phyloP scores from a whole-genome alignment of 2,888 invertebrate genomes.

The Blastobasis lacticolella region DNA sequence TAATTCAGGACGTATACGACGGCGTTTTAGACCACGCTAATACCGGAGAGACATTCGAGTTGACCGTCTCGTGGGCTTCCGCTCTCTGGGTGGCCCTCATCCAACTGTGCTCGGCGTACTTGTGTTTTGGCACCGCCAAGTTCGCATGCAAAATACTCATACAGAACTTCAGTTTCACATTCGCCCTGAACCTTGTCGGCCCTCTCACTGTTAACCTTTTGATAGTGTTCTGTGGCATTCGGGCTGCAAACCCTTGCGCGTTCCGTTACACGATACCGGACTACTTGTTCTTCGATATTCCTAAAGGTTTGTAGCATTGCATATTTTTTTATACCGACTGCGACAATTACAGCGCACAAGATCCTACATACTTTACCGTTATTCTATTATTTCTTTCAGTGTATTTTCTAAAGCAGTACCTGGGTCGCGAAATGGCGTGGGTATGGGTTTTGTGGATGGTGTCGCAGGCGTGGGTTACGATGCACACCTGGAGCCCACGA shows the following conservation, averaged over 20 bases:
- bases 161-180: slow-evolving; percentile 89
- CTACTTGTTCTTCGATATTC: slow-evolving; percentile 90
- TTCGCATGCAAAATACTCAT: slow-evolving; percentile 92
- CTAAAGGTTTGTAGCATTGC: slow-evolving; percentile 72
- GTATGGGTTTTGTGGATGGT: slow-evolving; percentile 86
- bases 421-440: slow-evolving; percentile 80
- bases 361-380: not conserved
- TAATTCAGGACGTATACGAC: slow-evolving; percentile 43
- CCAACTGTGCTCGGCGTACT: slow-evolving; percentile 78
- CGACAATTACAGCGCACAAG: too few relatives aligned
- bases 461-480: slow-evolving; percentile 90
- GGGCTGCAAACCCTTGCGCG: slow-evolving; percentile 78
- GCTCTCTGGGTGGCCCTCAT: slow-evolving; percentile 77
- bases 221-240: slow-evolving; percentile 78
- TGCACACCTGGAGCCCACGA: slow-evolving; percentile 89
- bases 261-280: slow-evolving; percentile 81
- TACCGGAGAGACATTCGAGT: slow-evolving; percentile 36
- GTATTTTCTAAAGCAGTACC: slow-evolving; percentile 67
- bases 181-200: slow-evolving; percentile 85
- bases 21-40: slow-evolving; percentile 48
- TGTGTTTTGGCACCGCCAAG: slow-evolving; percentile 81
- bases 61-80: slow-evolving; percentile 44
- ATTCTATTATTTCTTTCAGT: slow-evolving; percentile 44
- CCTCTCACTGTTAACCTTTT: slow-evolving; percentile 83
- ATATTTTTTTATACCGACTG: too few relatives aligned